These are phyloP conservation scores for Mycalesis mineus DNA, from an alignment of 2,888 invertebrate genomes.

Conservation along the genomic window DNA sequence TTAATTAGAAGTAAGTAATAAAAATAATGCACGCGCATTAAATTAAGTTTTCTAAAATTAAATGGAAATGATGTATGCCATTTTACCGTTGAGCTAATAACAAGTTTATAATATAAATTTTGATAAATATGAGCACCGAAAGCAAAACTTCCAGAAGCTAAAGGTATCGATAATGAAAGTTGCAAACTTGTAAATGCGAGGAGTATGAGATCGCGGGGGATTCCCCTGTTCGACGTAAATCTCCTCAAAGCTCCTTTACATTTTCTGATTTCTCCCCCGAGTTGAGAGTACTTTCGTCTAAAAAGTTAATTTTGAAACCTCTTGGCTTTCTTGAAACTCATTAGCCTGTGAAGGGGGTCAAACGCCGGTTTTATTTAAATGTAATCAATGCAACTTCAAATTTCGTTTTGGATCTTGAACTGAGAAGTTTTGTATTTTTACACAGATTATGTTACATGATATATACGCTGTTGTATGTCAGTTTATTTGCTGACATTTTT, in stretches of 20 bases:
- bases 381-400: conserved; percentile 4
- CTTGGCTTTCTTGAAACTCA: conserved; percentile 17
- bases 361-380: conserved; percentile 17
- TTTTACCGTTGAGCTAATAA: neutral
- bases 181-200: conserved; percentile 18
- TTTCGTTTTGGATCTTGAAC: neutral
- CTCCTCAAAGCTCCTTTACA: conserved; percentile 25
- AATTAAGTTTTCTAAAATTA: neutral
- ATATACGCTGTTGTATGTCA: no score
- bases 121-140: neutral
- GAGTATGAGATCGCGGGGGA: conserved; percentile 22
- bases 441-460: no score
- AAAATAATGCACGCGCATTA: no score
- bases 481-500: no score
- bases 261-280: conserved; percentile 14
- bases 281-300: conserved; percentile 19
- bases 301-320: conserved; percentile 23
- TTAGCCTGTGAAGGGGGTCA: conserved; percentile 17
- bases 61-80: neutral
- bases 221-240: conserved; percentile 28
- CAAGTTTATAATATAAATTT: neutral
- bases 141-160: neutral
- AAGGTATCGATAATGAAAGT: conserved; percentile 19
- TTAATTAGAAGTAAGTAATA: no score
- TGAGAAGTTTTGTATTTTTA: neutral